phyloP scores from a whole-genome alignment of 2,113 vertebrate species.

The Hypanus sabinus region DNA sequence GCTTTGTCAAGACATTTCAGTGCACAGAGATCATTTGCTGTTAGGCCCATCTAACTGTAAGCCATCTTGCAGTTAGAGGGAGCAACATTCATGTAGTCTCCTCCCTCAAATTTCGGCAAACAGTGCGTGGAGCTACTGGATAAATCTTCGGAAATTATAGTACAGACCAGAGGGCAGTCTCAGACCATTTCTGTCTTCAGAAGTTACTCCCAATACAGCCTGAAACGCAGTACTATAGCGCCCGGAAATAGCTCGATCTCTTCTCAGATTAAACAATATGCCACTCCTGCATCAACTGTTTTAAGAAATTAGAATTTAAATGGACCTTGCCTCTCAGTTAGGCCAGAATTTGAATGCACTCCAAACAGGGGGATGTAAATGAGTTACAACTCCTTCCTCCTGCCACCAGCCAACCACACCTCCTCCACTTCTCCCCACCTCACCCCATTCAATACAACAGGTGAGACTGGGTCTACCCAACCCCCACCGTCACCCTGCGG shows the following conservation, averaged over 20 bases:
- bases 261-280: neutral
- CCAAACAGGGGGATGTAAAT: no score
- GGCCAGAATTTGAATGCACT: neutral
- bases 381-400: no score
- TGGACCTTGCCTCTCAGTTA: neutral
- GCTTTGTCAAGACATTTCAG: neutral
- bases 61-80: neutral
- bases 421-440: no score
- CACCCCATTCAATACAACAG: no score
- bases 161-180: neutral
- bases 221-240: neutral
- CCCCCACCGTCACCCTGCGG: no score
- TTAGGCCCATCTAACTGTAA: neutral
- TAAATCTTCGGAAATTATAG: neutral
- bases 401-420: no score
- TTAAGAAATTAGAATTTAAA: neutral
- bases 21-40: neutral
- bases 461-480: no score
- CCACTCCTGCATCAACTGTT: neutral
- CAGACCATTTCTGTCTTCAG: neutral
- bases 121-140: no score
- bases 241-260: neutral
- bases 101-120: no score
- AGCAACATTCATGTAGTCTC: neutral
- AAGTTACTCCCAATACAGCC: neutral